Base-by-base conservation (phyloP, 1,140 invertebrate genomes). In the Branchinecta lynchi region DNA sequence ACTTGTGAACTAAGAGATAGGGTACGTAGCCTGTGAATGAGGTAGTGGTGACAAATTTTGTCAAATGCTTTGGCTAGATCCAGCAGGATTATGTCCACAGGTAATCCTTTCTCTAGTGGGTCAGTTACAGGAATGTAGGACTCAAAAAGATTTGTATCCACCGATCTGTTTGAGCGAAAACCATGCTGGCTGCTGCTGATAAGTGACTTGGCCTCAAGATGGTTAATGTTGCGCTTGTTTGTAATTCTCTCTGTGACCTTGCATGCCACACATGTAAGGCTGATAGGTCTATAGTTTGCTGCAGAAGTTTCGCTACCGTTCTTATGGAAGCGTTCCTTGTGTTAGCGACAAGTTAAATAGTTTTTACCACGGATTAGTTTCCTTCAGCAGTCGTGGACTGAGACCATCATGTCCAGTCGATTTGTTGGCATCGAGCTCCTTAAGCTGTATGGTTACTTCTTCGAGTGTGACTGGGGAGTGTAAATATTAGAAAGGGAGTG, bases 1-100 rank as follows among this genome's bases (percentile, higher is more conserved):
- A 60, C 51, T 20, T 60, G 51, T 60, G 51, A 6, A 60, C 51
- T 60, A 60, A 60, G 51, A 60, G 51, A 60, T 60, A 60, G 51
- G 51, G 51, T 60, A 20, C 6, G 17, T 60, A 60, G 51, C 51
- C 51, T 60, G 1, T 60, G 51, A 60, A 60, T 60, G 51, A 3
- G 51, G 51, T 60, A 60, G 51, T 6, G 17, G 51, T 60, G 51
- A n/a, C n/a, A n/a, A n/a, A n/a, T n/a, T 60, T 60, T 15, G 2
- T 60, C 17, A 20, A 60, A 60, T 15, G 51, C 51, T 60, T 60
- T 60, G 51, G 2, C 51, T 60, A 60, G 51, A 6, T 60, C 51
- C 51, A 60, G 51, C 51, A 60, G 51, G 51, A 60, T 60, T 60
- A 60, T 60, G 17, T 60, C 51, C 51, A 3, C 51, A 3, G 51